Conservation (phyloP, 2,113 vertebrate genomes). For the Poicephalus meyeri region DNA sequence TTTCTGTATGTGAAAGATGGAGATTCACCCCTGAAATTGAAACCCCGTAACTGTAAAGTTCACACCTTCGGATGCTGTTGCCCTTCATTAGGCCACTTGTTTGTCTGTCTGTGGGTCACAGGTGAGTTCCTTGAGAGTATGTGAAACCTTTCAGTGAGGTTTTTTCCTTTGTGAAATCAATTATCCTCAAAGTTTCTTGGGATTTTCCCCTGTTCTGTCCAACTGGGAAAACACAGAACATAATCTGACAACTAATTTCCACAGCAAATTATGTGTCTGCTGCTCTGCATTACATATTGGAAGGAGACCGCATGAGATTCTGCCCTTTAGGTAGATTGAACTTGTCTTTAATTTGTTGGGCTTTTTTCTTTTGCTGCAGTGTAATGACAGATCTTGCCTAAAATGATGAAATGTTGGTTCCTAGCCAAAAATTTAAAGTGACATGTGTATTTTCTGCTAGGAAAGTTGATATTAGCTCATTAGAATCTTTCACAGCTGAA, state of each 20-base stretch:
- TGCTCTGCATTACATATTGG: neutral
- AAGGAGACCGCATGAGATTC: neutral
- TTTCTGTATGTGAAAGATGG: neutral
- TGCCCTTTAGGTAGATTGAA: neutral
- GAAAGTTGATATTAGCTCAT: constrained; percentile 67
- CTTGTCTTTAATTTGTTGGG: neutral
- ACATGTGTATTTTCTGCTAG: constrained; percentile 31
- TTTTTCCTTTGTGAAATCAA: constrained; percentile 29
- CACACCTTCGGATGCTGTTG: neutral
- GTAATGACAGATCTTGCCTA: constrained; percentile 10
- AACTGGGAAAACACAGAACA: neutral
- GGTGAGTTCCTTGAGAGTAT: neutral
- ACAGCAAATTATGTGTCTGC: constrained; percentile 1
- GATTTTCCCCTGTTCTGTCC: neutral
- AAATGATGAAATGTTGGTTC: constrained; percentile 40
- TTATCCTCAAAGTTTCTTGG: neutral
- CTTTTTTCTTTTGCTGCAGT: neutral
- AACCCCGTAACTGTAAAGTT: neutral
- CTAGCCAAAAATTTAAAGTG: constrained; percentile 34
- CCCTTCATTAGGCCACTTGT: neutral
- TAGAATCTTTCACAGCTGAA: constrained; percentile 71
- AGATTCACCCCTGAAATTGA: neutral
- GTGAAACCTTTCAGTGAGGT: neutral
- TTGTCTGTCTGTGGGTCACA: neutral
- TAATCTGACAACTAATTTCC: constrained; percentile 32